Conservation (phyloP, 2,113 vertebrate genomes). For the Chloroceryle aenea region DNA sequence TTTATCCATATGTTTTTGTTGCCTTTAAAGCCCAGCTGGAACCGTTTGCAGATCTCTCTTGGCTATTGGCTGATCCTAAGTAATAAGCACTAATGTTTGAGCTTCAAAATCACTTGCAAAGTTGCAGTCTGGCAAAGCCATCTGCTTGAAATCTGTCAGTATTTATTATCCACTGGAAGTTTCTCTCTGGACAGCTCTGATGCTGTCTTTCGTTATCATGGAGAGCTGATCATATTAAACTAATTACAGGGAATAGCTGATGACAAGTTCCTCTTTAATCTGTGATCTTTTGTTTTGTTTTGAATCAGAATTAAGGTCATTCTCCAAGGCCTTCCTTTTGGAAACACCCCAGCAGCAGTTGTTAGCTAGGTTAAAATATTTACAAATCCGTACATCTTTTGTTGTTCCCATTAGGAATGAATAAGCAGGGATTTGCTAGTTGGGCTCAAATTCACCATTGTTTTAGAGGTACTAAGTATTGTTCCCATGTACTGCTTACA, state of each 20-base stretch:
- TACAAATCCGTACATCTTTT: constrained; percentile 15
- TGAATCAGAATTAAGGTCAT: constrained; percentile 31
- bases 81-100: constrained; percentile 52
- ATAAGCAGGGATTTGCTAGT: constrained; percentile 41
- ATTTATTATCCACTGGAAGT: constrained; percentile 66
- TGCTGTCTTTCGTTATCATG: constrained; percentile 51
- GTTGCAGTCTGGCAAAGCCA: constrained; percentile 51
- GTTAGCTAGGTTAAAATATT: constrained; percentile 62
- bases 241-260: constrained; percentile 64
- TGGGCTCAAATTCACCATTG: constrained; percentile 12
- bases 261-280: constrained; percentile 66
- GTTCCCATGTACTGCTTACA: constrained; percentile 14
- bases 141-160: constrained; percentile 65
- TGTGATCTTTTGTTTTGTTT: neutral
- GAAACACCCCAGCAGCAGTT: constrained; percentile 57
- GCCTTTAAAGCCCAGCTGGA: constrained; percentile 41
- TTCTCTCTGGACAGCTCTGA: constrained; percentile 37
- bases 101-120: constrained; percentile 40
- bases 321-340: constrained; percentile 34
- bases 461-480: constrained; percentile 22
- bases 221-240: constrained; percentile 69
- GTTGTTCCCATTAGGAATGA: constrained; percentile 3
- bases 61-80: constrained; percentile 21
- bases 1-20: constrained; percentile 41
- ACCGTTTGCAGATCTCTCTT: neutral